phyloP scores from a whole-genome alignment of 2,113 vertebrate species.

The Xiphophorus maculatus region DNA sequence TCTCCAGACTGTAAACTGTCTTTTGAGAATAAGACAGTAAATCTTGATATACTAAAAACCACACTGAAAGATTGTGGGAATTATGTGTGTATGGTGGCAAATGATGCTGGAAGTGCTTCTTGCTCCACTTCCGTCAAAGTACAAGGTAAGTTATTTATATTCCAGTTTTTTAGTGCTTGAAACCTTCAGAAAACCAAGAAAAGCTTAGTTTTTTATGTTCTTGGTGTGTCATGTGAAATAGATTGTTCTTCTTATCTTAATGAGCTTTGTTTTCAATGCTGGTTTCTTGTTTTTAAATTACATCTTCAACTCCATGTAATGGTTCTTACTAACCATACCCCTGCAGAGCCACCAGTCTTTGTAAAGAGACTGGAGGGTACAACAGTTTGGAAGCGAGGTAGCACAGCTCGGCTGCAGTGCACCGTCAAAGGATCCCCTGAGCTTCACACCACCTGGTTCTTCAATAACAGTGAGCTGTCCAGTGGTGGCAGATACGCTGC shows the following conservation, averaged over 20 bases:
- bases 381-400: conserved; percentile 87
- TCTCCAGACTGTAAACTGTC: conserved; percentile 89
- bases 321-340: conserved; percentile 32
- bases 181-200: background rate
- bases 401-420: conserved; percentile 86
- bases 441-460: conserved; percentile 90
- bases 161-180: conserved; percentile 41
- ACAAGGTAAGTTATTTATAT: conserved; percentile 85
- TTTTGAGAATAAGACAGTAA: conserved; percentile 90
- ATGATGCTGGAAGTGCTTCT: conserved; percentile 87
- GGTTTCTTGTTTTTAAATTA: conserved; percentile 15
- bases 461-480: conserved; percentile 85
- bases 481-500: conserved; percentile 80
- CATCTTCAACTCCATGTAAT: conserved; percentile 8
- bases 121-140: conserved; percentile 83
- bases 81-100: conserved; percentile 86
- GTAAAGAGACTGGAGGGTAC: conserved; percentile 88
- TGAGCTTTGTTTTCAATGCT: conserved; percentile 15
- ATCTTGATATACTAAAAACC: conserved; percentile 87
- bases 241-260: background rate
- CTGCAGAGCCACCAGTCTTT: conserved; percentile 84
- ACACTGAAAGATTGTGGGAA: conserved; percentile 89
- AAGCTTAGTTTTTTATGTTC: background rate
- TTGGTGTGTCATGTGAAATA: background rate
- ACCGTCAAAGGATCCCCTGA: conserved; percentile 89